Percentiles rank a stretch among this genome's conserved stretches.
These are phyloP conservation scores for Trematocara nigrifrons DNA, from an alignment of 2,113 vertebrate genomes.

Conservation along the genomic window DNA sequence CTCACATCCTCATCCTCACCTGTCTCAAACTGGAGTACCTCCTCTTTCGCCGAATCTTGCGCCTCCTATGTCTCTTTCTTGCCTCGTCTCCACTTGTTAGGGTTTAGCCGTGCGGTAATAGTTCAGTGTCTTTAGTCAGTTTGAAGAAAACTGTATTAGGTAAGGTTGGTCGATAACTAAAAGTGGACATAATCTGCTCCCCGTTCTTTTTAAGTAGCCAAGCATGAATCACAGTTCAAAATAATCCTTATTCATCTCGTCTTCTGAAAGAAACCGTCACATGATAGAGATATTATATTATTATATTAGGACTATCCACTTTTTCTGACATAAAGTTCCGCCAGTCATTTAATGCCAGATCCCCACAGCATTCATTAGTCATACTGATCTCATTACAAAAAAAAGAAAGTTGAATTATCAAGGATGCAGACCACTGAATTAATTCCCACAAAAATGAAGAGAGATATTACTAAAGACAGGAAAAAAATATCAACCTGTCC, in stretches of 20 bases:
- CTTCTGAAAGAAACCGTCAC: neutral
- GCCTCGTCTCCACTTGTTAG: neutral
- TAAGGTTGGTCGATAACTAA: neutral
- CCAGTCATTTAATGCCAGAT: neutral
- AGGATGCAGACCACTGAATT: neutral
- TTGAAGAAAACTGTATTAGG: neutral
- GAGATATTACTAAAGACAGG: neutral
- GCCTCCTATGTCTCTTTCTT: neutral
- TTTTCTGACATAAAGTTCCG: neutral
- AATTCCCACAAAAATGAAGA: neutral
- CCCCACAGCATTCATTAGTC: neutral
- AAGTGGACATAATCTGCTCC: neutral
- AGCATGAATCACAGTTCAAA: neutral
- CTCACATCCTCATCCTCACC: conserved; percentile 13
- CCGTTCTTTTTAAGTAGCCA: neutral
- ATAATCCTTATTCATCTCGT: neutral
- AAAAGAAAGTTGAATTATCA: neutral
- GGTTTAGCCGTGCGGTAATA: neutral
- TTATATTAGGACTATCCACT: neutral
- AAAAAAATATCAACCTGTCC: neutral
- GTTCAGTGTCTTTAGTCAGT: neutral
- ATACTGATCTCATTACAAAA: neutral
- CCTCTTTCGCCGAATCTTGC: neutral
- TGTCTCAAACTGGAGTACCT: conserved; percentile 24
- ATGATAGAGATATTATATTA: neutral